Evolutionary conservation across 2,888 invertebrate species (phyloP), one percentile per base, ranked within the genome.

Genomic region (Conomelus anceps): DNA sequence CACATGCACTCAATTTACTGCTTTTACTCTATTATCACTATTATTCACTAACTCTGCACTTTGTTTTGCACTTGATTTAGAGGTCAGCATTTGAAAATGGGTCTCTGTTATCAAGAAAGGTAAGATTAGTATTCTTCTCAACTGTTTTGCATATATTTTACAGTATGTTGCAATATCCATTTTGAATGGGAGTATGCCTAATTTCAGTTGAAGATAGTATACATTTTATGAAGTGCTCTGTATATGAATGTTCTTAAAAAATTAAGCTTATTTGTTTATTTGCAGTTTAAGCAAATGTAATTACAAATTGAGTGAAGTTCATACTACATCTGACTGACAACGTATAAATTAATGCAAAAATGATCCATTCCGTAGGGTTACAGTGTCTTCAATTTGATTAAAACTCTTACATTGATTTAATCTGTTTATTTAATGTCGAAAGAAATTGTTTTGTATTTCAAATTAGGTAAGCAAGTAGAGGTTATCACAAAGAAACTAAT

Each of bases 21-120:
- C 63, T 63, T 63, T n/a, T n/a, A 13, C 63, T 63, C 20, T 34
- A 17, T 63, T 63, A 63, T 63, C 13, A 63, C 63, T 63, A 63
- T 63, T 63, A 63, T 63, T 63, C 1, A 63, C 29, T 86, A 86
- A 86, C 24, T 22, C 26, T 86, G 86, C 86, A 86, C 86, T 23
- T 85, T 85, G 24, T 86, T 86, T 24, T 86, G 86, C 86, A 86
- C 86, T 86, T 23, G 22, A 22, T 86, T 23, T 86, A 86, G 86
- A 26, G 26, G 11, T 86, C 86, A 22, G 86, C 86, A 22, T 86
- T 86, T 24, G 26, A 86, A 86, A 86, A 86, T 24, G 86, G 86
- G 29, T 24, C 29, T 86, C 23, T 22, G 23, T 63, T 63, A 63
- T 63, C 63, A 63, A n/a, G n/a, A 63, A 63, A 63, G 63, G 63